Base-by-base conservation (phyloP, 2,797 vertebrate genomes). In the Myiotriccus ornatus region DNA sequence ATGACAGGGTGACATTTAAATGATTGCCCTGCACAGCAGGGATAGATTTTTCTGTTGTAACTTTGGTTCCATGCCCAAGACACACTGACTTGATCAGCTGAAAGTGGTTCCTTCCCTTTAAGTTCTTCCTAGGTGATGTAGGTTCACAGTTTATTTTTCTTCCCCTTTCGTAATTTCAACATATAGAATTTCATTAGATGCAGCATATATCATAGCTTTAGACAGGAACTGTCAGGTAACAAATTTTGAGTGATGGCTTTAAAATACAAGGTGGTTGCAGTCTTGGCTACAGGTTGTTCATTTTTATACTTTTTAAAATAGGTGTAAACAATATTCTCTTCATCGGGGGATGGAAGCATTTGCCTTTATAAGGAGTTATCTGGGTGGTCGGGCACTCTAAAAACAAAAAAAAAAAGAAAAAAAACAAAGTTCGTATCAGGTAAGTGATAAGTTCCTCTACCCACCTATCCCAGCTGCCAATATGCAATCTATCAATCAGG, bases 11-110 rank as follows among this genome's bases (percentile, higher is more conserved):
- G 97, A 97, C 97, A 96, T 97, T 92, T 97, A 97, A 97, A 97
- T 78, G 64, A 97, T 88, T 94, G 98, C 98, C 98, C 99, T 99
- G 99, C 99, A 99, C 98, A 98, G 99, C 99, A 99, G 99, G 98
- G 98, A 99, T 98, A 99, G 96, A 97, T 97, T 98, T 97, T 98
- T 98, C 98, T 97, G 97, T 95, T 96, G 94, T 98, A 98, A 98
- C 98, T 99, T 99, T 99, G 98, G 98, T 99, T 99, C 97, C 97
- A 97, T 96, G 97, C 98, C 98, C 97, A 98, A 97, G 97, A 98
- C 96, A 97, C 94, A 94, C 94, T 96, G 92, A 97, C 86, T 97
- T 80, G 85, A 97, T 97, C 95, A 97, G 94, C 96, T 97, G 95
- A 95, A 96, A 96, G 92, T 92, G 88, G 92, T 95, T 97, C 95